Conservation (phyloP, 2,797 vertebrate genomes). For the Tragopan temminckii region DNA sequence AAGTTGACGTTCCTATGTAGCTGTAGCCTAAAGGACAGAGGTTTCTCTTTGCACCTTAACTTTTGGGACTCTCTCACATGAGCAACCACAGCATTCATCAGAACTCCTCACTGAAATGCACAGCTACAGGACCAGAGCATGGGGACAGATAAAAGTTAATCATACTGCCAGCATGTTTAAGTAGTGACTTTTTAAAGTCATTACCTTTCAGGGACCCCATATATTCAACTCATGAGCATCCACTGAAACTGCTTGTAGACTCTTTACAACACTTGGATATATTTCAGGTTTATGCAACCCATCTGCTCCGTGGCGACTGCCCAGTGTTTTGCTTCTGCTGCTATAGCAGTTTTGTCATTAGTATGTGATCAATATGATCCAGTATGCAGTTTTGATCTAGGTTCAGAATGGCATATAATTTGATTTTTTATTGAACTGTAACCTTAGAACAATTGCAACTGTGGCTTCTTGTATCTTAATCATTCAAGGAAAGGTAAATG, state of each 20-base stretch:
- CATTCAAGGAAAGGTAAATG: conserved; percentile 44
- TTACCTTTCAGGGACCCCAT: neutral
- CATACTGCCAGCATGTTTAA: neutral
- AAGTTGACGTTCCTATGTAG: neutral
- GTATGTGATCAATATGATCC: conserved; percentile 27
- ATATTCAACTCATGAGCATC: neutral
- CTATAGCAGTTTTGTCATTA: neutral
- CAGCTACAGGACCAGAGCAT: neutral
- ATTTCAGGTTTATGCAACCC: neutral
- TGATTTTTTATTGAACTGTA: conserved; percentile 42
- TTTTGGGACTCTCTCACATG: neutral
- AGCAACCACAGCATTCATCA: neutral
- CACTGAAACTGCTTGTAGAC: neutral
- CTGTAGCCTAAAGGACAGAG: neutral
- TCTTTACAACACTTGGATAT: neutral
- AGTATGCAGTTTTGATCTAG: neutral
- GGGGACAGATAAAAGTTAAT: neutral
- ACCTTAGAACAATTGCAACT: conserved; percentile 21
- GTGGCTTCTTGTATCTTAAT: neutral
- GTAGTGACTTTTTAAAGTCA: neutral
- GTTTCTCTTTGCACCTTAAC: neutral
- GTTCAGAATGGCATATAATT: conserved; percentile 45
- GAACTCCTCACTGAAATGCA: neutral
- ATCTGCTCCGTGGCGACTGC: neutral
- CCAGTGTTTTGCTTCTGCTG: neutral